Base-by-base conservation (phyloP, 1,140 invertebrate species). In the Orius insidiosus region DNA sequence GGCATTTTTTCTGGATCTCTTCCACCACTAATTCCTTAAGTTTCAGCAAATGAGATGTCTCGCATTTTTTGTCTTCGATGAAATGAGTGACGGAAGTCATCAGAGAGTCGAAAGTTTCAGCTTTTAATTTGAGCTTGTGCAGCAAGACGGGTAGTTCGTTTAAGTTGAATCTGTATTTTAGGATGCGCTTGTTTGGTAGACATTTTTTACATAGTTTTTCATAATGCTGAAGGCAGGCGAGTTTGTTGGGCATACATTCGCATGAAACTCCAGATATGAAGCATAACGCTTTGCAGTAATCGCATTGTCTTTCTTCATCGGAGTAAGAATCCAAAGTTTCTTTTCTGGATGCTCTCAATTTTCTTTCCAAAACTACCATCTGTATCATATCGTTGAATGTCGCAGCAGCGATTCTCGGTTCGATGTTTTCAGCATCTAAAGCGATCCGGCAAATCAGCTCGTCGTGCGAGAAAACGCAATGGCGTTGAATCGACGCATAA, bases 361-460 rank as follows among this genome's bases (percentile, higher is more conserved):
- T 78, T 53, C 82, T 81, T 60, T 96, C 90, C 32, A 76, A 72
- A 47, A 92, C 83, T 6, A 95, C 76, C 85, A 97, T 95, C 57
- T 75, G 73, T 5, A 86, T 57, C 80, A 96, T 88, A 62, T 97
- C 90, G 41, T 86, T 70, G 61, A 90, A 90, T 24, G 89, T 87
- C 9, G 84, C 84, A 8, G 85, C 76, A 24, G 90, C 88, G 41
- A 96, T 76, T 31, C 77, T 78, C 3, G 89, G 74, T 54, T 88
- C 84, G n/a, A 98, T 66, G 44, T 75, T 71, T 41, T 93, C 83
- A 2, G 87, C 80, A 54, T 87, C 76, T 31, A 83, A 60, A 30
- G 92, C 90, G 90, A 99, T 97, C 68, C 94, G 96, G 64, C 94
- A 96, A 1, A 98, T 80, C 6, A 99, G 72, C 63, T 98, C 95